phyloP scores from a whole-genome alignment of 2,888 invertebrate genomes.

The Heliconius cydno region DNA sequence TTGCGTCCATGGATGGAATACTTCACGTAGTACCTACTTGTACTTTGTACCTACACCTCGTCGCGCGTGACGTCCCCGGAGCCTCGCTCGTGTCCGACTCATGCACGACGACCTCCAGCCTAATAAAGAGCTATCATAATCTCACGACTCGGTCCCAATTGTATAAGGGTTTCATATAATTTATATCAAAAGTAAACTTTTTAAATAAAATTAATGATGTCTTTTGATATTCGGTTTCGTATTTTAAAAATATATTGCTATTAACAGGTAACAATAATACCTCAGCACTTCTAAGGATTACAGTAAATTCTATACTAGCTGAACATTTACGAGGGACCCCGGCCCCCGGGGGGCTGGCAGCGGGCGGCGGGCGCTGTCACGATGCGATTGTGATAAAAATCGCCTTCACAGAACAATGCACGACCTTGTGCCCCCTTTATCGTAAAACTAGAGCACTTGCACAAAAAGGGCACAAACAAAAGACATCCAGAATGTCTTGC shows the following conservation, averaged over 20 bases:
- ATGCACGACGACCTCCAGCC: background rate
- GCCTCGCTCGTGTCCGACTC: background rate
- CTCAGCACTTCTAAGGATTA: background rate
- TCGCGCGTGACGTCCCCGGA: background rate
- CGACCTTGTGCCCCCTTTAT: constrained; percentile 39
- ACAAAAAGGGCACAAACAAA: constrained; percentile 22
- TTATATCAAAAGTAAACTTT: background rate
- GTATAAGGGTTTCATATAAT: background rate
- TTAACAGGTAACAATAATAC: too few species aligned
- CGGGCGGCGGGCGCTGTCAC: background rate
- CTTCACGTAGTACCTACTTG: background rate
- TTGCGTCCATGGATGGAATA: background rate
- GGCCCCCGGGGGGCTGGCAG: background rate
- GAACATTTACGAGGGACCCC: background rate
- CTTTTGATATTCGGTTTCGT: too few species aligned
- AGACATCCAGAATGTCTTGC: constrained; percentile 17
- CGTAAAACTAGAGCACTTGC: constrained; percentile 37
- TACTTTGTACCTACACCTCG: background rate
- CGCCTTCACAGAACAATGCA: constrained; percentile 32
- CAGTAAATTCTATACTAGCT: too few species aligned
- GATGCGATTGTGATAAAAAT: constrained; percentile 33
- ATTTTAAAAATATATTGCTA: too few species aligned
- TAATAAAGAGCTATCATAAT: constrained; percentile 1
- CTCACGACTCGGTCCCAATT: background rate
- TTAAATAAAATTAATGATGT: too few species aligned